These are phyloP conservation scores for Muntiacus muntjak DNA, from an alignment of 2,113 vertebrate genomes.

Conservation along the genomic window DNA sequence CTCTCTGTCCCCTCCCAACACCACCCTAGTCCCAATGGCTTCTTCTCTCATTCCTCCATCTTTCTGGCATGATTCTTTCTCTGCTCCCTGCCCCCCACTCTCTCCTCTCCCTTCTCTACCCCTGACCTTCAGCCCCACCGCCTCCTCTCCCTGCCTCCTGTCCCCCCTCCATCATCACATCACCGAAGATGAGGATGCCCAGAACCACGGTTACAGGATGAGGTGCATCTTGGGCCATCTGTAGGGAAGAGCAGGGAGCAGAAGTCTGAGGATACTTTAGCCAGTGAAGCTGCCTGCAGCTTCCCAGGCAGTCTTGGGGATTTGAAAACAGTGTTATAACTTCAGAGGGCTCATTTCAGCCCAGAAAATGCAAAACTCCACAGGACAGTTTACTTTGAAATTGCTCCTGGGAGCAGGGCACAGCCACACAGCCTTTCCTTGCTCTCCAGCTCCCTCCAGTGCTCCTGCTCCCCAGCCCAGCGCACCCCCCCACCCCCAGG, in stretches of 20 bases:
- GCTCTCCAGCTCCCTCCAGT: accelerated
- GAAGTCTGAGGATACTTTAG: accelerated
- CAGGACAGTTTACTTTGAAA: not conserved
- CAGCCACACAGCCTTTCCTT: not conserved
- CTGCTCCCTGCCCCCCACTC: no score
- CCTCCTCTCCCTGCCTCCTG: not conserved
- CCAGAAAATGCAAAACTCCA: not conserved
- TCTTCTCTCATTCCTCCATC: no score
- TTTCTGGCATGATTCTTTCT: not conserved
- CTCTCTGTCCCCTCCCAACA: not conserved
- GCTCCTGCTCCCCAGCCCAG: no score
- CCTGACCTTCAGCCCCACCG: not conserved
- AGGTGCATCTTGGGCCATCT: accelerated
- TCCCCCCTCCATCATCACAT: accelerated
- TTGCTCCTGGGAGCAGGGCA: not conserved
- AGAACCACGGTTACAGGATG: not conserved
- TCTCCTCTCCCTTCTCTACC: not conserved
- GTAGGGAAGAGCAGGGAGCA: no score
- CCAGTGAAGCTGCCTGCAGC: not conserved
- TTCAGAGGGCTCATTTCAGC: not conserved
- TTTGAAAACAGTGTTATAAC: not conserved
- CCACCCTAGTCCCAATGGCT: not conserved
- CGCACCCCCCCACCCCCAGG: no score
- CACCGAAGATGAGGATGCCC: not conserved
- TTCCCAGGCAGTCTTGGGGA: not conserved